These are phyloP conservation scores for Malacoctenus gilli DNA, from an alignment of 2,797 vertebrate species.

Conservation along the genomic window DNA sequence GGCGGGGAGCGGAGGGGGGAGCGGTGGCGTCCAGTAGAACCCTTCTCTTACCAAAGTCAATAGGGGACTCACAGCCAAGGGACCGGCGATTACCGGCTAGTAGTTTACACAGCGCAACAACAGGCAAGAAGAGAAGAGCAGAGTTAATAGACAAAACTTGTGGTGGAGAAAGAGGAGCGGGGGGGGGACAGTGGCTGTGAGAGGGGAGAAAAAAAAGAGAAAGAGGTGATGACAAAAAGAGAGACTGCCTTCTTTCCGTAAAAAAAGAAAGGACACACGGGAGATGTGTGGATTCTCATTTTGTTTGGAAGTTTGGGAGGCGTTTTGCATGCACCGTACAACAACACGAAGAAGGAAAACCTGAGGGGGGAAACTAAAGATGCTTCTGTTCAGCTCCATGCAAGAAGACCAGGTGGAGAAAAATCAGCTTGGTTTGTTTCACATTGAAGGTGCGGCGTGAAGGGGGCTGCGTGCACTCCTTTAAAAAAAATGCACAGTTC, in stretches of 20 bases:
- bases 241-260: conserved; percentile 25
- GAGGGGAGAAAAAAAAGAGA: conserved; percentile 14
- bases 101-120: conserved; percentile 74
- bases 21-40: conserved; percentile 54
- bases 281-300: conserved; percentile 17
- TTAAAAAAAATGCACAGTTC: too few relatives aligned
- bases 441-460: too few relatives aligned
- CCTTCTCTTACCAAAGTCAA: conserved; percentile 84
- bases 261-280: conserved; percentile 32
- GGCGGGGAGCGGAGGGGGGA: conserved; percentile 39
- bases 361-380: not conserved
- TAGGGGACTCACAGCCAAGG: conserved; percentile 82
- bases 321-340: conserved; percentile 50
- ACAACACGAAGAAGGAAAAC: conserved; percentile 30
- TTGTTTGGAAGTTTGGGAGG: conserved; percentile 4
- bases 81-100: conserved; percentile 81
- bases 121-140: conserved; percentile 75
- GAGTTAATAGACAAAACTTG: conserved; percentile 62
- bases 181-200: conserved; percentile 47
- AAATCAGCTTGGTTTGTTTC: too few relatives aligned
- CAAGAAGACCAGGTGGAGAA: too few relatives aligned
- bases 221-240: too few relatives aligned
- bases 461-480: too few relatives aligned
- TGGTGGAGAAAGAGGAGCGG: conserved; percentile 43
- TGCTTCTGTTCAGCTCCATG: too few relatives aligned